phyloP scores from a whole-genome alignment of 2,888 invertebrate genomes.

The Phymatocera aterrima region DNA sequence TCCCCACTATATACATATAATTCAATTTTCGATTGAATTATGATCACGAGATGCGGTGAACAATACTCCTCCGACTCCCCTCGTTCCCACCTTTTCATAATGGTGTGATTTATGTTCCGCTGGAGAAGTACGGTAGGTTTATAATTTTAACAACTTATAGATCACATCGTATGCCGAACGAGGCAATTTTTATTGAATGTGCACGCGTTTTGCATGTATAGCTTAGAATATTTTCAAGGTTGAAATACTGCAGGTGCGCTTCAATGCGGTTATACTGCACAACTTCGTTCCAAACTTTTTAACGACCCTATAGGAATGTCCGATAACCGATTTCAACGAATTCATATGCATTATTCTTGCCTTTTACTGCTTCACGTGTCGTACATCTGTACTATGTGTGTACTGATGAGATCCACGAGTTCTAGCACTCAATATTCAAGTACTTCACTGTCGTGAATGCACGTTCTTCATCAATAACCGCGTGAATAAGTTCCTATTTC shows the following conservation, averaged over 20 bases:
- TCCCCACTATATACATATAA: too few relatives aligned
- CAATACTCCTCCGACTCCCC: too few relatives aligned
- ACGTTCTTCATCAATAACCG: not conserved
- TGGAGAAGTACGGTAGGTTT: not conserved
- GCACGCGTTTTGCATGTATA: not conserved
- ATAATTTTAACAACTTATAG: not conserved
- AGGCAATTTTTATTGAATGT: not conserved
- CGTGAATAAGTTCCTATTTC: not conserved
- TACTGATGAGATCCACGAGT: not conserved
- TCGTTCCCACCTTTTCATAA: too few relatives aligned
- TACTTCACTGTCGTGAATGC: not conserved
- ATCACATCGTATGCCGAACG: not conserved
- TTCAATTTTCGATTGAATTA: too few relatives aligned
- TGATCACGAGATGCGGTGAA: too few relatives aligned
- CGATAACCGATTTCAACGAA: slow-evolving; percentile 21
- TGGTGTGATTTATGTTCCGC: not conserved
- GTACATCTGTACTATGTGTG: not conserved
- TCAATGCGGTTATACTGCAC: slow-evolving; percentile 1
- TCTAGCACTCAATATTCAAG: not conserved
- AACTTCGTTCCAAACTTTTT: not conserved
- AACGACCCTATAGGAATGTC: slow-evolving; percentile 1
- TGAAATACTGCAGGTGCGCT: slow-evolving; percentile 12
- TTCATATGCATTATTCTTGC: slow-evolving; percentile 8
- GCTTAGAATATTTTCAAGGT: slow-evolving; percentile 20
- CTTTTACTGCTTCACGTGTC: not conserved